Evolutionary conservation across 2,797 vertebrate genomes (phyloP).

Genomic region (Propithecus deckenii): DNA sequence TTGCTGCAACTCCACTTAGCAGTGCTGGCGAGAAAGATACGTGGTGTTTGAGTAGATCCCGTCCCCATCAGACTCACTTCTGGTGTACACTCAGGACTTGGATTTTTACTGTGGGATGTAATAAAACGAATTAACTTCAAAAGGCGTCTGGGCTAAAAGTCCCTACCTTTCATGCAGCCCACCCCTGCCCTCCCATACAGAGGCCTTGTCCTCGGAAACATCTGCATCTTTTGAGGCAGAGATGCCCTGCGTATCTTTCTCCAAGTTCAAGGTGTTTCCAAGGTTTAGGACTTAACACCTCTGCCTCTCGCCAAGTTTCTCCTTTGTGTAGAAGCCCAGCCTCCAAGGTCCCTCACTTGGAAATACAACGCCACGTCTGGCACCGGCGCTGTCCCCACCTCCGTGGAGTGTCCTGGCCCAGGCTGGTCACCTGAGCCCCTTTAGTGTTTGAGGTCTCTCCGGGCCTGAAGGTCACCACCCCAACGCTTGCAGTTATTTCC

Average conservation of each 20-base stretch:
- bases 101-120: background rate
- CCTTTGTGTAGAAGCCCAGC: background rate
- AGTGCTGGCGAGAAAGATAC: background rate
- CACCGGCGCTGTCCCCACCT: background rate
- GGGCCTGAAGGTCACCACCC: background rate
- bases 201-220: background rate
- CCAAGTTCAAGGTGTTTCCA: background rate
- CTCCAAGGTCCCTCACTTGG: background rate
- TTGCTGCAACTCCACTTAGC: background rate
- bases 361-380: fast-evolving
- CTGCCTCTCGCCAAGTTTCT: background rate
- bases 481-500: background rate
- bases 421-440: background rate
- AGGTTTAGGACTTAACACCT: background rate
- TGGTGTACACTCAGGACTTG: background rate
- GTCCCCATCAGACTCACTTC: background rate
- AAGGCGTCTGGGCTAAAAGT: background rate
- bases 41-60: fast-evolving
- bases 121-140: background rate
- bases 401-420: background rate
- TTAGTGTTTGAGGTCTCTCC: background rate
- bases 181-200: fast-evolving
- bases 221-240: background rate
- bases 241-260: background rate
- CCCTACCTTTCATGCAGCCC: background rate